phyloP scores from a whole-genome alignment of 2,797 vertebrate species.

The Brachyalestes nurse region DNA sequence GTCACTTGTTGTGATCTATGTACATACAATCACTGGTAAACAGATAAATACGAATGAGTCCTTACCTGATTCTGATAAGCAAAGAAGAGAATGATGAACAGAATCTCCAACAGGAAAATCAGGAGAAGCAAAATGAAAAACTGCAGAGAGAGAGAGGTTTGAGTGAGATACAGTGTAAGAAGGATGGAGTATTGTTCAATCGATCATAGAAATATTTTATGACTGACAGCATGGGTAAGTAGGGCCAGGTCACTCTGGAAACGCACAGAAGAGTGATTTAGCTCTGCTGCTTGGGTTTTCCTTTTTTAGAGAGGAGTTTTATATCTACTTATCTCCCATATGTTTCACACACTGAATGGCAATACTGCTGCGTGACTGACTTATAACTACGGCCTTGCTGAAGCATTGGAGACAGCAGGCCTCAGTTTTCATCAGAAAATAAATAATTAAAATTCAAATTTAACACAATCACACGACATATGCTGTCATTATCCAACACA shows the following conservation, averaged over 20 bases:
- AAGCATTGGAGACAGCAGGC: not conserved
- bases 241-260: not conserved
- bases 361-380: not conserved
- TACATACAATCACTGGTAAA: not conserved
- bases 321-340: not conserved
- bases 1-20: not conserved
- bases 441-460: not conserved
- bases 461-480: not conserved
- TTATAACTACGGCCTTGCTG: not conserved
- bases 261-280: not conserved
- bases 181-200: not conserved
- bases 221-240: constrained; percentile 10
- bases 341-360: not conserved
- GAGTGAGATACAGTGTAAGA: constrained; percentile 36
- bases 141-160: constrained; percentile 77
- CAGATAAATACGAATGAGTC: not conserved
- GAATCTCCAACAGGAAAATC: constrained; percentile 93
- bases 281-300: not conserved
- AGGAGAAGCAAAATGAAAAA: constrained; percentile 96
- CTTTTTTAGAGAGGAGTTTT: not conserved
- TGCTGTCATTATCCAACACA: not conserved
- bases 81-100: constrained; percentile 91
- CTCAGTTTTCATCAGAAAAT: not conserved
- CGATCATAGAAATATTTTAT: constrained; percentile 6
- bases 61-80: constrained; percentile 94